Evolutionary conservation across 2,888 invertebrate genomes (phyloP), one percentile per base, ranked within the genome.

Genomic region (Liposcelis brunnea): DNA sequence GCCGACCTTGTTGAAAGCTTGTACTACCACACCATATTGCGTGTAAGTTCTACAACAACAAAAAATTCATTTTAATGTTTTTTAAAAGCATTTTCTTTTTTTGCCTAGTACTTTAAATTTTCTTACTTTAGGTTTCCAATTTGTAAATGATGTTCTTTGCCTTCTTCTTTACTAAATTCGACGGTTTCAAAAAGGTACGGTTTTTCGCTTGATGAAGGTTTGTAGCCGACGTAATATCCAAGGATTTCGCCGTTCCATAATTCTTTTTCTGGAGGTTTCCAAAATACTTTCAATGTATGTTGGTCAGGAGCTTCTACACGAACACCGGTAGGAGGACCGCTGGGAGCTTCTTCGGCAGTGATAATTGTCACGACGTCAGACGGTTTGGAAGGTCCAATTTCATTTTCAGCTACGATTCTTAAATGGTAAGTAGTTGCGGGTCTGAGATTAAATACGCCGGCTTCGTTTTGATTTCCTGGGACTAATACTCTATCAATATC

Each of bases 341-440:
- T 80, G 1, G 82, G 82, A 5, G 77, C 79, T 72, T 93, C 91
- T 66, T 95, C 94, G 32, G 91, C 89, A 21, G 95, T 95, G 50
- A 91, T 91, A 51, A 94, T 93, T 2, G 85, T 85, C 2, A 93
- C 89, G 2, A 85, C 82, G 58, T 91, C 89, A 1, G 93, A 93
- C 2, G 89, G 85, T 53, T 84, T 83, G 26, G 93, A 91, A n/a
- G 78, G 75, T 45, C 94, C 93, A 50, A 93, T 79, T 62, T 86
- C 86, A 58, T 94, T 94, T 66, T 91, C 87, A 47, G 91, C 91
- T 2, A 90, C 83, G 56, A 94, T 86, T 52, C 90, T 72, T 54
- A 93, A 77, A 59, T 93, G 89, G 60, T 94, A 94, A 1, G 87
- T 86, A 2, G 91, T 91, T 31, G 90, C 87, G 19, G 91, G 91